Evolutionary conservation across 1,140 invertebrate genomes (phyloP).

Genomic region (Drosophila trapezifrons): DNA sequence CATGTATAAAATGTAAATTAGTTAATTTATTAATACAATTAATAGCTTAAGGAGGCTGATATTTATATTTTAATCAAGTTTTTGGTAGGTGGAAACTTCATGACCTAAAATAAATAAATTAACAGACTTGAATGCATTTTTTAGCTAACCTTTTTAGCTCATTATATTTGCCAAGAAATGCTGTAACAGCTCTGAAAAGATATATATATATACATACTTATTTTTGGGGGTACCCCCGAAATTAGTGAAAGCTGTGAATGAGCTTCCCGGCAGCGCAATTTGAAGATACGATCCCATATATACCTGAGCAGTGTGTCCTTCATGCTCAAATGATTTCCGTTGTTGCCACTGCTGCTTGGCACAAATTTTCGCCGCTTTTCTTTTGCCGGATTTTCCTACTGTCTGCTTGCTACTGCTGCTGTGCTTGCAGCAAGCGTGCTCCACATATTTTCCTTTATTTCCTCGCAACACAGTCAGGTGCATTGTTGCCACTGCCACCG

Average conservation of each 20-base stretch:
- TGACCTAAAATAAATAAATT: no score
- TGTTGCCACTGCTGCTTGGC: slow-evolving; percentile 33
- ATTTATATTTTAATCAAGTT: no score
- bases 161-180: not conserved
- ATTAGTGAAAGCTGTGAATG: slow-evolving; percentile 38
- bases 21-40: no score
- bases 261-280: slow-evolving; percentile 34
- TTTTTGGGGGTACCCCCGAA: not conserved
- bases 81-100: no score
- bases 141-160: no score
- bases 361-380: slow-evolving; percentile 44
- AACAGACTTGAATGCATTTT: not conserved
- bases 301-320: slow-evolving; percentile 38
- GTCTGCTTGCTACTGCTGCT: not conserved
- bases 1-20: no score
- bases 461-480: slow-evolving; percentile 17
- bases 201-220: not conserved
- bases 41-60: no score
- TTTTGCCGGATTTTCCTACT: slow-evolving; percentile 40
- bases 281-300: slow-evolving; percentile 34
- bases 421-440: slow-evolving; percentile 11
- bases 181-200: not conserved
- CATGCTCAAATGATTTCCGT: slow-evolving; percentile 54
- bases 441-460: slow-evolving; percentile 53
- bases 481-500: slow-evolving; percentile 36